These are phyloP conservation scores for Aphidius ervi DNA, from an alignment of 1,140 invertebrate genomes.

Conservation along the genomic window DNA sequence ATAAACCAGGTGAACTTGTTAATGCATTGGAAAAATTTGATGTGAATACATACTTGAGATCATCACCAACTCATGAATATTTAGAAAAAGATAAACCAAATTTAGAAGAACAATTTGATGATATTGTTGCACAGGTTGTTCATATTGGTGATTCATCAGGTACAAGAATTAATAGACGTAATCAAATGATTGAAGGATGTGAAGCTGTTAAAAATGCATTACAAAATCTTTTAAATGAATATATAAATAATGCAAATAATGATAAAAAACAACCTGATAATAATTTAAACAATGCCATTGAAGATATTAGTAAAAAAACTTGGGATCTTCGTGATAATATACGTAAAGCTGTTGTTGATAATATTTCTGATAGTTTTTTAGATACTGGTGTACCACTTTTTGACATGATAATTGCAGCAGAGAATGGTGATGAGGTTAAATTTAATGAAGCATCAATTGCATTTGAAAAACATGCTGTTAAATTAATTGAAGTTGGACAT, in stretches of 20 bases:
- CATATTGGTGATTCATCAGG: conserved; percentile 96
- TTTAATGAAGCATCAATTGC: conserved; percentile 83
- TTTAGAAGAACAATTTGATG: conserved; percentile 92
- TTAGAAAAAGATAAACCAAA: conserved; percentile 90
- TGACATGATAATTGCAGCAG: conserved; percentile 92
- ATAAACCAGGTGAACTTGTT: conserved; percentile 91
- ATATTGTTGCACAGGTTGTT: conserved; percentile 95
- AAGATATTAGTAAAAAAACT: conserved; percentile 96
- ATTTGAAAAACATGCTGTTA: conserved; percentile 95
- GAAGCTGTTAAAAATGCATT: conserved; percentile 96
- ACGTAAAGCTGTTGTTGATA: conserved; percentile 98
- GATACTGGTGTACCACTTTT: conserved; percentile 94
- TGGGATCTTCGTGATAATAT: conserved; percentile 87
- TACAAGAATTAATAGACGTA: conserved; percentile 85
- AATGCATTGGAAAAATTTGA: conserved; percentile 96
- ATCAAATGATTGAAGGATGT: conserved; percentile 95
- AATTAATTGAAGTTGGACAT: conserved; percentile 95
- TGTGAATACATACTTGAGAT: conserved; percentile 80
- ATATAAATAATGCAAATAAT: conserved; percentile 88
- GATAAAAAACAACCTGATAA: conserved; percentile 83
- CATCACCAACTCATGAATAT: conserved; percentile 93
- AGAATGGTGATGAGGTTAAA: conserved; percentile 88
- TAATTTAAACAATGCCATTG: conserved; percentile 86
- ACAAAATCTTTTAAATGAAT: conserved; percentile 93
- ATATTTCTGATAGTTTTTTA: conserved; percentile 96